Evolutionary conservation across 2,888 invertebrate species (phyloP).

Genomic region (Eristalis pertinax): DNA sequence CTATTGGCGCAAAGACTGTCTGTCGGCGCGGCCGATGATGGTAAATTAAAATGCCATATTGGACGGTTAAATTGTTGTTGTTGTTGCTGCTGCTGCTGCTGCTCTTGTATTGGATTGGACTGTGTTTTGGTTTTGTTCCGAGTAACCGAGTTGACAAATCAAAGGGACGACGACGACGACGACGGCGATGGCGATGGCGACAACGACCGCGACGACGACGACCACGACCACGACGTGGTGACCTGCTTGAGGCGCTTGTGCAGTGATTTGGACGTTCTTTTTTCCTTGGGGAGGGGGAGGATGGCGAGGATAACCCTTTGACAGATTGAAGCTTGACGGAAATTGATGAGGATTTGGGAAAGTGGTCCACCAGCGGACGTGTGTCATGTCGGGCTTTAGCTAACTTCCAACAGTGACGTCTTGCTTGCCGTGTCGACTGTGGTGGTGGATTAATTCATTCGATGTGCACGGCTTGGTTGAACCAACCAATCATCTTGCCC

Average conservation of each 20-base stretch:
- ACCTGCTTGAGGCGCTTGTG: background rate
- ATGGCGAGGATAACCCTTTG: background rate
- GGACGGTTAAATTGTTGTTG: conserved; percentile 59
- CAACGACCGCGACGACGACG: background rate
- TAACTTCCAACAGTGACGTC: background rate
- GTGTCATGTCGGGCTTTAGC: too few relatives aligned
- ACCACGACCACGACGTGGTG: background rate
- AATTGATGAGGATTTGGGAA: background rate
- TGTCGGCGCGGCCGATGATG: conserved; percentile 65
- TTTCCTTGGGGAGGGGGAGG: background rate
- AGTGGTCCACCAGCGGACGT: background rate
- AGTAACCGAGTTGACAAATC: conserved; percentile 56
- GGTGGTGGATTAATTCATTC: background rate
- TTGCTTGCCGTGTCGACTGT: background rate
- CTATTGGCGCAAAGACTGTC: conserved; percentile 70
- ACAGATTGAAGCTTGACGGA: background rate
- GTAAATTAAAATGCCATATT: conserved; percentile 72
- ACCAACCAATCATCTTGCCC: background rate
- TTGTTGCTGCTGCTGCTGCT: background rate
- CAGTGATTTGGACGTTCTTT: background rate
- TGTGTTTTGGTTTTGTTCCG: background rate
- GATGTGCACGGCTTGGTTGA: background rate
- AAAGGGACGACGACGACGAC: background rate
- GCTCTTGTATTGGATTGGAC: conserved; percentile 9
- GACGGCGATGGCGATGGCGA: too few relatives aligned